A percentile compares a stretch with the other conserved stretches of the same genome.
Evolutionary conservation across 2,888 invertebrate species (phyloP).

Genomic region (Leptinotarsa peninsularis): DNA sequence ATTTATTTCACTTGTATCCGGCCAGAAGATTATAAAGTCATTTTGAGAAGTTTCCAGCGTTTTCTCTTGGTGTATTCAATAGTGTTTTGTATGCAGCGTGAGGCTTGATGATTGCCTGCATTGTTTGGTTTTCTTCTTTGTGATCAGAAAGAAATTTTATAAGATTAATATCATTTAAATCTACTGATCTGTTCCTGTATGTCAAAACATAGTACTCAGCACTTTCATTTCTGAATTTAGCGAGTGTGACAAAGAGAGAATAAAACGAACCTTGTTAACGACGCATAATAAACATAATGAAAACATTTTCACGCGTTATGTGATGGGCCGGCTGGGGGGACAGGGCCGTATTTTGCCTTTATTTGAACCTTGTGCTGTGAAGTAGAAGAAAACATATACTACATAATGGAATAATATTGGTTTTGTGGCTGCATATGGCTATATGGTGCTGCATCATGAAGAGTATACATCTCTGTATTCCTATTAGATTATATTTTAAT

Average conservation of each 20-base stretch:
- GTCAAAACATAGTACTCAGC: background rate
- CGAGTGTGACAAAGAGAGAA: background rate
- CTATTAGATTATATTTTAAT: too few relatives aligned
- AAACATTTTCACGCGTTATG: too few relatives aligned
- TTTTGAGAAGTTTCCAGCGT: constrained; percentile 9
- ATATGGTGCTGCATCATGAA: too few relatives aligned
- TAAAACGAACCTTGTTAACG: background rate
- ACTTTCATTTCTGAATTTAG: background rate
- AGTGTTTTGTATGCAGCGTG: background rate
- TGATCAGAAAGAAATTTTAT: background rate
- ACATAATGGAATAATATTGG: background rate
- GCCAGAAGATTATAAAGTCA: constrained; percentile 8
- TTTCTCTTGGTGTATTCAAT: constrained; percentile 18
- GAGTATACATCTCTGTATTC: too few relatives aligned
- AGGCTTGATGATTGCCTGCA: constrained; percentile 10
- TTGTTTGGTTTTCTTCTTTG: background rate
- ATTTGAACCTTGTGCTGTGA: background rate
- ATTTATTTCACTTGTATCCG: constrained; percentile 17
- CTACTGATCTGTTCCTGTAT: too few relatives aligned
- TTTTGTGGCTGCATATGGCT: too few relatives aligned
- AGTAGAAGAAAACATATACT: background rate
- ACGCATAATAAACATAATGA: constrained; percentile 9
- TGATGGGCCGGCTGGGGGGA: background rate
- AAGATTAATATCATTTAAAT: background rate
- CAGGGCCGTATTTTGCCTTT: constrained; percentile 2